Conservation (phyloP, 2,888 invertebrate genomes). For the Chesias legatella region DNA sequence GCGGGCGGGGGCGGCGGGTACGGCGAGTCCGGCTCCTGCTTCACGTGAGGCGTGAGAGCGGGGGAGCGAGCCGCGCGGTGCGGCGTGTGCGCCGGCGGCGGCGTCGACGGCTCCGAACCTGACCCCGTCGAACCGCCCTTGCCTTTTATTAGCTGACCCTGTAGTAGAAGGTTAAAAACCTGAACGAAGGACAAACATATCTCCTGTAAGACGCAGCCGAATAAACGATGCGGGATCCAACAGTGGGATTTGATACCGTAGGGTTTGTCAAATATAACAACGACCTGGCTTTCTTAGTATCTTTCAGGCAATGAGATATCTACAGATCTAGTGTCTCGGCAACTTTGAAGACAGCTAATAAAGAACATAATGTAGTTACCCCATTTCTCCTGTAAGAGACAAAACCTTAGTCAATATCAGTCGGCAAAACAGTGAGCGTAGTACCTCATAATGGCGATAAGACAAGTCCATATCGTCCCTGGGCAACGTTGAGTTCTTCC, state of each 20-base stretch:
- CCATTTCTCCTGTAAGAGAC: no score
- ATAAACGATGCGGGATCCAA: no score
- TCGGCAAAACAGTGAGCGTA: not conserved
- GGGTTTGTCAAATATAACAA: no score
- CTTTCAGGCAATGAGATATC: no score
- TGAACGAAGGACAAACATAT: no score
- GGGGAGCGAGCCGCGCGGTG: slow-evolving; percentile 58
- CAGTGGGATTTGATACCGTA: no score
- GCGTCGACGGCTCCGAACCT: slow-evolving; percentile 74
- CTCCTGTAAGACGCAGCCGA: no score
- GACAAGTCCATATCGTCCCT: slow-evolving; percentile 63
- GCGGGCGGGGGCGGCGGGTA: slow-evolving; percentile 56
- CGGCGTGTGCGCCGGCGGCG: slow-evolving; percentile 70
- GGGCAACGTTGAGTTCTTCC: slow-evolving; percentile 68
- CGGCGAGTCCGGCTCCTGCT: slow-evolving; percentile 83
- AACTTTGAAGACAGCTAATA: no score
- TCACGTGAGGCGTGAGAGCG: slow-evolving; percentile 80
- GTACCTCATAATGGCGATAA: slow-evolving; percentile 70
- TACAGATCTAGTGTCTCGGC: no score
- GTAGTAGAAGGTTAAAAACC: slow-evolving; percentile 11
- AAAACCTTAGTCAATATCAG: no score
- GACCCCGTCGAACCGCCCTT: slow-evolving; percentile 69
- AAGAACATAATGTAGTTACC: no score
- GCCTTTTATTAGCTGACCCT: slow-evolving; percentile 58
- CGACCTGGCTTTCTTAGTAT: no score